Base-by-base conservation (phyloP, 2,113 vertebrate species). In the Passer domesticus region DNA sequence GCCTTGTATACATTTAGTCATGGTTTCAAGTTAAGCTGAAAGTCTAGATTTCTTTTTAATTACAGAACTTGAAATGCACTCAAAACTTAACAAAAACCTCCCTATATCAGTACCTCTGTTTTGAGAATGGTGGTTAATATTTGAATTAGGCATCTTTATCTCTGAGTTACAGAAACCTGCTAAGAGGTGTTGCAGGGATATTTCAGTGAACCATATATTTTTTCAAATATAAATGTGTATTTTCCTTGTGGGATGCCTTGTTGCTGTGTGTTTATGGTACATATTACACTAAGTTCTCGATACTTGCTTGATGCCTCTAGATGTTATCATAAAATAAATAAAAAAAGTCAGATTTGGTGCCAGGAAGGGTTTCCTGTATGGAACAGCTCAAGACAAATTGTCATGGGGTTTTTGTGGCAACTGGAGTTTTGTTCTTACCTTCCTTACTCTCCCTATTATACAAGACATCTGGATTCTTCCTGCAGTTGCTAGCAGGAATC, bases 401-500 rank as follows among this genome's bases (percentile, higher is more conserved):
- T 63, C 3, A 15, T 21, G 5, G 7, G 3, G 0, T 2, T 47
- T 66, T 62, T 10, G 7, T 19, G 44, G 15, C 4, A 6, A 39
- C 16, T 66, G 27, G 17, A 7, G 2, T 44, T 83, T 73, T 73
- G 10, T 49, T 63, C 19, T 69, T 46, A 53, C 39, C 33, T 69
- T 78, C 27, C 33, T 78, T 70, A 53, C 23, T 62, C 33, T 58
- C 25, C 39, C 25, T 60, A 11, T 28, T 69, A 28, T 23, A 39
- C 33, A 19, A 62, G 28, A 87, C 13, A 69, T 62, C 41, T 81
- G 28, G 8, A n/a, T 81, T 84, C 39, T 78, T 68, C 8, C 52
- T 43, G 16, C 7, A 64, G 5, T 10, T 91, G 56, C 21, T 39
- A 47, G 18, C 33, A 59, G 47, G 18, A 67, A 58, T 83, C 28